Evolutionary conservation across 2,888 invertebrate species (phyloP), one percentile per base, ranked within the genome.

Genomic region (Hydropsyche betteni): DNA sequence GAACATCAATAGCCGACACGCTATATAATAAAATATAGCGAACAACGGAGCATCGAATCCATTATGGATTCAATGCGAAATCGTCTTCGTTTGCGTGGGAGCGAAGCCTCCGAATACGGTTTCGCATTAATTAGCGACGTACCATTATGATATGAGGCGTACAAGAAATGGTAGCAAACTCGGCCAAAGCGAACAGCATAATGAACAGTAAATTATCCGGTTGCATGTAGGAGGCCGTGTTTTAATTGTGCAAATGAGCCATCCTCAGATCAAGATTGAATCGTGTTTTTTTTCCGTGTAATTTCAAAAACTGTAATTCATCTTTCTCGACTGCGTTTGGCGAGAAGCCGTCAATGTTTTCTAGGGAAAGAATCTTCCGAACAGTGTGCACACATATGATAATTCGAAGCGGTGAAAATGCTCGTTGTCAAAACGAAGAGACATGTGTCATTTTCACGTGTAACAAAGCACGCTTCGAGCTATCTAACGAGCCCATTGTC

Each of bases 401-500:
- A 64, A 64, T 64, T 64, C 33, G 33, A 64, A 33, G 16, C 64
- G 16, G 69, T 69, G 52, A 70, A 70, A 70, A 70, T n/a, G 33
- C 24, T 52, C 70, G 44, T 70, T 70, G 70, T 70, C 12, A n/a
- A 8, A n/a, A 16, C 44, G 52, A 50, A 44, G 44, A 44, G 44
- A 70, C 70, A 70, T 52, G 38, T 70, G 70, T 70, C 70, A 70
- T 70, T 52, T 70, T 52, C 33, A 70, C 52, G 70, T 70, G 44
- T n/a, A 44, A 44, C 44, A 44, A 44, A 44, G 44, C 44, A 44
- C 44, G 44, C 44, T 14, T 58, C 58, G 58, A 24, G 10, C 44
- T 44, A 69, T 70, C 70, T 70, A 70, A 70, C 70, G 70, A 70
- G 70, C 70, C 55, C 51, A 70, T 70, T 70, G 70, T 70, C 51